Conservation (phyloP, 2,113 vertebrate genomes). For the Erpornis zantholeuca region DNA sequence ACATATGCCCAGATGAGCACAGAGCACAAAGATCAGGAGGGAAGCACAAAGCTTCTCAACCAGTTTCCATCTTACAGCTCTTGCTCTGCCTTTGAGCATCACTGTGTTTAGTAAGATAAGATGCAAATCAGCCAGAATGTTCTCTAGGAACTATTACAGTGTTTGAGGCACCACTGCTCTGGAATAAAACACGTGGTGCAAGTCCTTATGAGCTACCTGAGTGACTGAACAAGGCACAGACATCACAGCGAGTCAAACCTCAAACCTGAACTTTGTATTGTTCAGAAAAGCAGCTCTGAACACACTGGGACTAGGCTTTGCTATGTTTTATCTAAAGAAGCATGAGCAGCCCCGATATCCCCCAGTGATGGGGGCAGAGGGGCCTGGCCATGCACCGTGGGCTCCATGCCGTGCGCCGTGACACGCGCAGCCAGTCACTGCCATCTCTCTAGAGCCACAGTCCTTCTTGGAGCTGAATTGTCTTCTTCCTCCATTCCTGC, state of each 20-base stretch:
- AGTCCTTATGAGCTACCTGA: not conserved
- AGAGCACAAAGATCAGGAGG: rapidly evolving
- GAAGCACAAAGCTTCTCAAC: not conserved
- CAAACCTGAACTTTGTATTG: not conserved
- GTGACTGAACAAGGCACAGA: not conserved
- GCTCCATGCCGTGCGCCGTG: not conserved
- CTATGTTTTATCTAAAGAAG: not conserved
- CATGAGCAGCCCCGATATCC: not conserved
- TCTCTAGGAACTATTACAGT: not conserved
- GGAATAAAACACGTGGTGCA: not conserved
- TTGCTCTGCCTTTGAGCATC: not conserved
- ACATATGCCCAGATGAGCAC: not conserved
- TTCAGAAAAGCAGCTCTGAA: not conserved
- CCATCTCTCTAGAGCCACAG: not conserved
- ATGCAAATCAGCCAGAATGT: not conserved
- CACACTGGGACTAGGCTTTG: not conserved
- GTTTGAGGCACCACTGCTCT: not conserved
- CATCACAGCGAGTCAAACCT: rapidly evolving
- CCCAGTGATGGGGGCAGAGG: not conserved
- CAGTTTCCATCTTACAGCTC: not conserved
- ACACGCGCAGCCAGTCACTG: not conserved
- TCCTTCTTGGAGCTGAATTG: not conserved
- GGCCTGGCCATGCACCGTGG: not conserved
- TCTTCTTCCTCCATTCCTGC: conserved; percentile 42
- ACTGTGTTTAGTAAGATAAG: not conserved